These are phyloP conservation scores for Salvelinus namaycush DNA, from an alignment of 2,113 vertebrate species.

Conservation along the genomic window DNA sequence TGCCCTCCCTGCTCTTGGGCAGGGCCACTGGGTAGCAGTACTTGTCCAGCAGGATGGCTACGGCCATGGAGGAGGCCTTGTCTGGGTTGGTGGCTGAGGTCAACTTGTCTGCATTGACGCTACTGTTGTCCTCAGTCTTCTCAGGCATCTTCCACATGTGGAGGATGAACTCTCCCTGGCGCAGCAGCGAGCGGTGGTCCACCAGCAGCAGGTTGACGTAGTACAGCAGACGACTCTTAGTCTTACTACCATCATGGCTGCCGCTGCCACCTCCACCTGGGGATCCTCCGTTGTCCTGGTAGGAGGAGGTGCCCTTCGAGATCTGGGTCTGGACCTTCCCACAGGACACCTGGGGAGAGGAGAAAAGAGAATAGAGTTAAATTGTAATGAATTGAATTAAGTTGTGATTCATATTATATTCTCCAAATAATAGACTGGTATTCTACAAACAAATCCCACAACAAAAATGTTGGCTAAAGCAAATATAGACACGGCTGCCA, in stretches of 20 bases:
- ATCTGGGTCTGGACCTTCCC: slow-evolving; percentile 80
- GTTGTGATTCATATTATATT: too few relatives aligned
- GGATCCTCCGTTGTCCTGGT: slow-evolving; percentile 69
- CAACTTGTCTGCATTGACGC: slow-evolving; percentile 94
- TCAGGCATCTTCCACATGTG: slow-evolving; percentile 98
- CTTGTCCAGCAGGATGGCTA: slow-evolving; percentile 90
- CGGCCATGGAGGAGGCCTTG: slow-evolving; percentile 91
- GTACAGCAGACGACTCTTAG: slow-evolving; percentile 90
- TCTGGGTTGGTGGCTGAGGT: slow-evolving; percentile 97
- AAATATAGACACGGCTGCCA: too few relatives aligned
- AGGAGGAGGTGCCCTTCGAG: slow-evolving; percentile 60
- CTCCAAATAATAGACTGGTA: too few relatives aligned
- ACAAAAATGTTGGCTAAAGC: too few relatives aligned
- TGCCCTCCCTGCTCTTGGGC: slow-evolving; percentile 83
- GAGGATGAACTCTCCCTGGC: slow-evolving; percentile 92
- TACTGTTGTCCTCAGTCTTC: slow-evolving; percentile 93
- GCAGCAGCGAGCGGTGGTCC: slow-evolving; percentile 92
- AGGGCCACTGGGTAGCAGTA: slow-evolving; percentile 95
- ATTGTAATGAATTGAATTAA: not conserved
- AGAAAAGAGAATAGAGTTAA: not conserved
- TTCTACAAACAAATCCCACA: too few relatives aligned
- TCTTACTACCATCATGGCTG: slow-evolving; percentile 78
- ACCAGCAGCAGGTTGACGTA: slow-evolving; percentile 95
- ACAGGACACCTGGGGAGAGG: slow-evolving; percentile 76
- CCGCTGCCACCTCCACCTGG: slow-evolving; percentile 29